A percentile compares a stretch with the other conserved stretches of the same genome.
phyloP scores from a whole-genome alignment of 1,140 invertebrate species.

The Drosophila azteca region DNA sequence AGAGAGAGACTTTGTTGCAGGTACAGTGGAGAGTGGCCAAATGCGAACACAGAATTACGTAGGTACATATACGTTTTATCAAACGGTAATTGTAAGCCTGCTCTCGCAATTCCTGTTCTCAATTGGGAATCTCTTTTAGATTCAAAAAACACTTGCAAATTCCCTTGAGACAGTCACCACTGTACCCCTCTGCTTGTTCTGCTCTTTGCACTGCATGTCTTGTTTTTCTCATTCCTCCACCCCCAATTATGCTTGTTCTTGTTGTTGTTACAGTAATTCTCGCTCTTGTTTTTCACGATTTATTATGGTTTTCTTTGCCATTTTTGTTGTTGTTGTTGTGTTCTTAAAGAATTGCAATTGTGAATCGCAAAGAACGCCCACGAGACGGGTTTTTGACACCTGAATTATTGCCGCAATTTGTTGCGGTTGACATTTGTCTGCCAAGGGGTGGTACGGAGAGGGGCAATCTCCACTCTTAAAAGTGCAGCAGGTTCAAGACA shows the following conservation, averaged over 20 bases:
- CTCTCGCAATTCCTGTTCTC: too few species aligned
- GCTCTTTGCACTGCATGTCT: slow-evolving; percentile 4
- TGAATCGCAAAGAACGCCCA: slow-evolving; percentile 41
- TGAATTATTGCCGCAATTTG: slow-evolving; percentile 53
- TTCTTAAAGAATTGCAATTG: slow-evolving; percentile 26
- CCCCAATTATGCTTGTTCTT: slow-evolving; percentile 25
- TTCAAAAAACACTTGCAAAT: background rate
- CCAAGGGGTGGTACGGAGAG: background rate
- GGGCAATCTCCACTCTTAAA: background rate
- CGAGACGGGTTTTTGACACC: slow-evolving; percentile 48
- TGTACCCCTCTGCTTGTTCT: slow-evolving; percentile 6
- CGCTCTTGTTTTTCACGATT: slow-evolving; percentile 11
- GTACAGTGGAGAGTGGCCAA: slow-evolving; percentile 19
- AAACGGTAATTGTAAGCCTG: too few species aligned
- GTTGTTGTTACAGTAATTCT: slow-evolving; percentile 37
- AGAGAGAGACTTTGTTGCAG: slow-evolving; percentile 26
- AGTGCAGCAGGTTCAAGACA: slow-evolving; percentile 9
- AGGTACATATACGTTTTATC: too few species aligned
- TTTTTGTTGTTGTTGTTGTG: slow-evolving; percentile 8
- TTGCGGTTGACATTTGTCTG: slow-evolving; percentile 30
- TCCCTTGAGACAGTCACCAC: slow-evolving; percentile 6
- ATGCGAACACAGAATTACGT: too few species aligned
- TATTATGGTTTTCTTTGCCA: slow-evolving; percentile 15
- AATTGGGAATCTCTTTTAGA: too few species aligned
- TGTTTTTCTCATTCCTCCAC: slow-evolving; percentile 9